Evolutionary conservation across 2,888 invertebrate genomes (phyloP).

Genomic region (Drosophila borborema): DNA sequence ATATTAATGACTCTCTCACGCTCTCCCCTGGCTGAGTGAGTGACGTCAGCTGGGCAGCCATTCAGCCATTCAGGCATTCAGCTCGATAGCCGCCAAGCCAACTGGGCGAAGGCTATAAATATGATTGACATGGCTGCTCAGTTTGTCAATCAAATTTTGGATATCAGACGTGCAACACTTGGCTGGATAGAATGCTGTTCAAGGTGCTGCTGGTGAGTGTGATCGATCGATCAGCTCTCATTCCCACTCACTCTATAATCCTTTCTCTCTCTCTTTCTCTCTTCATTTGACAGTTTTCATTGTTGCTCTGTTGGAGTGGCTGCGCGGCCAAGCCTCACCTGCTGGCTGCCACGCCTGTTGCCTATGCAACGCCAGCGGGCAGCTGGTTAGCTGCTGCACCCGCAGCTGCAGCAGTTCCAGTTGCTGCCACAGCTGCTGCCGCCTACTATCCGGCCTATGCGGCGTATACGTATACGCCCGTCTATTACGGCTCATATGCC

Average conservation of each 20-base stretch:
- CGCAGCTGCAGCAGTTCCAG: constrained; percentile 17
- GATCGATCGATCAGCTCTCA: background rate
- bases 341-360: constrained; percentile 63
- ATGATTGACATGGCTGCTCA: constrained; percentile 68
- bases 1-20: constrained; percentile 71
- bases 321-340: constrained; percentile 64
- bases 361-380: constrained; percentile 66
- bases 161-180: constrained; percentile 35
- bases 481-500: constrained; percentile 71
- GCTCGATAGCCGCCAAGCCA: background rate
- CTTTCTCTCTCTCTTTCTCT: background rate
- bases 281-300: constrained; percentile 45
- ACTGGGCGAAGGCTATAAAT: constrained; percentile 68
- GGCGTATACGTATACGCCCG: constrained; percentile 67
- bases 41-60: constrained; percentile 48
- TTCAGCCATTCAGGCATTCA: constrained; percentile 15
- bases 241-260: background rate
- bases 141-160: constrained; percentile 71
- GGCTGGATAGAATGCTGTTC: constrained; percentile 53
- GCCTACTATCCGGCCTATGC: constrained; percentile 75
- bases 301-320: constrained; percentile 40
- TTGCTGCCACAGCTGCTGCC: constrained; percentile 36
- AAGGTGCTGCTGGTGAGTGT: constrained; percentile 68
- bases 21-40: constrained; percentile 39
- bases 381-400: constrained; percentile 47